phyloP scores from a whole-genome alignment of 2,113 vertebrate genomes.

The Tamias sibiricus region DNA sequence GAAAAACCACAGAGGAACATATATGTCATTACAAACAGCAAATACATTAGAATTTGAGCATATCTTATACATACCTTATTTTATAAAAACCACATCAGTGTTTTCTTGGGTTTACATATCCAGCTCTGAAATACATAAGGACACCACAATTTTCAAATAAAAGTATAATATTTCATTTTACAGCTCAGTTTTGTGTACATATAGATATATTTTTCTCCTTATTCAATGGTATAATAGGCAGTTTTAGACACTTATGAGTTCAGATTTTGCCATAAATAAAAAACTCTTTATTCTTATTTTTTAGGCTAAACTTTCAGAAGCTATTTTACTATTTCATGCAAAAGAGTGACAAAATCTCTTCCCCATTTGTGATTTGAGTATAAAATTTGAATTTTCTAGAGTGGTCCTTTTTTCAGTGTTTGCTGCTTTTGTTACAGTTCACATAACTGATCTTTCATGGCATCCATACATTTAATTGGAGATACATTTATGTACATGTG shows the following conservation, averaged over 20 bases:
- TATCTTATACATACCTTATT: constrained; percentile 46
- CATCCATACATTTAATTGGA: background rate
- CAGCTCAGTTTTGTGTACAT: background rate
- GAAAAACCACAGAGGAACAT: constrained; percentile 56
- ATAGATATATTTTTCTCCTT: constrained; percentile 30
- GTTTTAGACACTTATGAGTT: background rate
- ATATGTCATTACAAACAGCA: constrained; percentile 62
- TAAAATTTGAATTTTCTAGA: background rate
- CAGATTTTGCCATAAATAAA: background rate
- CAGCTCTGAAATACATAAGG: background rate
- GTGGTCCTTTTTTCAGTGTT: background rate
- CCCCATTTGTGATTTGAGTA: background rate
- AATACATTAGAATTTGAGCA: constrained; percentile 51
- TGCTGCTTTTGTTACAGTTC: background rate
- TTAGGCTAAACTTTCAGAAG: background rate
- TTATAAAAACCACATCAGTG: constrained; percentile 12
- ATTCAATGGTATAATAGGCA: background rate
- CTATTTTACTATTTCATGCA: too few relatives aligned
- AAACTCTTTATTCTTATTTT: background rate
- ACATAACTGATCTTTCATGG: background rate
- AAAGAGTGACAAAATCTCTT: background rate
- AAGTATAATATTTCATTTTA: background rate
- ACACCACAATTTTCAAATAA: constrained; percentile 41
- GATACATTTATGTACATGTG: background rate
- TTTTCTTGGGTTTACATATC: background rate